Percentiles rank a stretch among this genome's conserved stretches.
phyloP scores from a whole-genome alignment of 2,888 invertebrate species.

The Pollenia angustigena region DNA sequence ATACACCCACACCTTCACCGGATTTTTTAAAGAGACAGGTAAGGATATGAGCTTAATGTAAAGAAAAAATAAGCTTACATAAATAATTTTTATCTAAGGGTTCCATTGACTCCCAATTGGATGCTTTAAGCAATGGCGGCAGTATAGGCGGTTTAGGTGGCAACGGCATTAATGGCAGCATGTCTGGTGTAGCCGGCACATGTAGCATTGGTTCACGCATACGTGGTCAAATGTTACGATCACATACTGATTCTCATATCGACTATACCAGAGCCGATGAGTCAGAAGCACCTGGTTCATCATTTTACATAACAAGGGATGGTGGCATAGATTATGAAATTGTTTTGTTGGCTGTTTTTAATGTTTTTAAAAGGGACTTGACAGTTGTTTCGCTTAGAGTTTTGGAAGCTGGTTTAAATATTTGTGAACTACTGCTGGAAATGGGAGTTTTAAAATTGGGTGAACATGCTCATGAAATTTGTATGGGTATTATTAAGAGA shows the following conservation, averaged over 20 bases:
- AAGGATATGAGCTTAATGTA: constrained; percentile 74
- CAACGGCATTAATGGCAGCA: constrained; percentile 78
- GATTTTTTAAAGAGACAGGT: constrained; percentile 93
- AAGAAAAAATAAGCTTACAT: neutral
- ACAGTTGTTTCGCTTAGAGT: constrained; percentile 93
- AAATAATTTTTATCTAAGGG: constrained; percentile 85
- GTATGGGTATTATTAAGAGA: constrained; percentile 83
- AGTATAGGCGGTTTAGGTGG: constrained; percentile 77
- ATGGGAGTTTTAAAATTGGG: constrained; percentile 91
- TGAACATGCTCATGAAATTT: constrained; percentile 84
- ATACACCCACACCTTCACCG: constrained; percentile 96
- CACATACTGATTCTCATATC: constrained; percentile 96
- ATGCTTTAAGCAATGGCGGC: constrained; percentile 84
- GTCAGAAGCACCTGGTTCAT: constrained; percentile 94
- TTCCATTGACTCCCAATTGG: constrained; percentile 93
- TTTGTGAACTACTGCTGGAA: constrained; percentile 95
- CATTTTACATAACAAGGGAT: constrained; percentile 96
- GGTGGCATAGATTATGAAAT: constrained; percentile 97
- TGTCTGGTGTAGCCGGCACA: constrained; percentile 78
- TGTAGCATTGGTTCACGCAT: constrained; percentile 77
- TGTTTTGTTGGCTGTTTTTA: constrained; percentile 93
- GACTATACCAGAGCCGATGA: constrained; percentile 94
- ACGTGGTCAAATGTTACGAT: constrained; percentile 89
- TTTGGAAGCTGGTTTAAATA: constrained; percentile 95
- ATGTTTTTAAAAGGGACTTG: constrained; percentile 93